These are phyloP conservation scores for Temnothorax curvispinosus DNA, from an alignment of 1,140 invertebrate genomes.

Conservation along the genomic window DNA sequence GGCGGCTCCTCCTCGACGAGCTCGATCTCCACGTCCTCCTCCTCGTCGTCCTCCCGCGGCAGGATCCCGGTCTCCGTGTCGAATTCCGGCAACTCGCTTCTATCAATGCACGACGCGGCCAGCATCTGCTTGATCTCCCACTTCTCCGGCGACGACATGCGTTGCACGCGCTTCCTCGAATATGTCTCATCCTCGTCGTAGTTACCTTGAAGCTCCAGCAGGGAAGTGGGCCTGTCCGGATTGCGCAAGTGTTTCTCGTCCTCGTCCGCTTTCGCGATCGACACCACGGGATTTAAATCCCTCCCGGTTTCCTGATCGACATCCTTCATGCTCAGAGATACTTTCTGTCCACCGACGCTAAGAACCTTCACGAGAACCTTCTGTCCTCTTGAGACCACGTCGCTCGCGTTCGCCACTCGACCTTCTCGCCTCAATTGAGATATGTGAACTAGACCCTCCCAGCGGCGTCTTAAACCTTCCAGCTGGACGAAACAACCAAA, in stretches of 20 bases:
- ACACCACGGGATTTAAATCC: slow-evolving; percentile 94
- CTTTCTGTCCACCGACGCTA: slow-evolving; percentile 96
- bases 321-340: slow-evolving; percentile 98
- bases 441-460: slow-evolving; percentile 99
- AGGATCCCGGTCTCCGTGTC: slow-evolving; percentile 95
- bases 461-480: slow-evolving; percentile 94
- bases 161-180: slow-evolving; percentile 93
- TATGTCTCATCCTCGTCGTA: slow-evolving; percentile 92
- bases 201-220: slow-evolving; percentile 89
- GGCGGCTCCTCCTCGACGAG: slow-evolving; percentile 99
- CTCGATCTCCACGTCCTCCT: slow-evolving; percentile 99
- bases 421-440: slow-evolving; percentile 97
- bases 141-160: slow-evolving; percentile 98
- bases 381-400: slow-evolving; percentile 96
- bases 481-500: slow-evolving; percentile 99
- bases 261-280: slow-evolving; percentile 83
- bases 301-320: slow-evolving; percentile 97
- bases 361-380: slow-evolving; percentile 96
- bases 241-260: slow-evolving; percentile 92
- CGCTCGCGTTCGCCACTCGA: slow-evolving; percentile 96
- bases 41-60: slow-evolving; percentile 96
- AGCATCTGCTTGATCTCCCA: slow-evolving; percentile 94
- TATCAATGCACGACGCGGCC: slow-evolving; percentile 87
- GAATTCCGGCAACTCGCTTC: slow-evolving; percentile 96
- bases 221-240: slow-evolving; percentile 93